A percentile compares a stretch with the other conserved stretches of the same genome.
Conservation (phyloP, 2,797 vertebrate species). For the Rhinichthys osculus region DNA sequence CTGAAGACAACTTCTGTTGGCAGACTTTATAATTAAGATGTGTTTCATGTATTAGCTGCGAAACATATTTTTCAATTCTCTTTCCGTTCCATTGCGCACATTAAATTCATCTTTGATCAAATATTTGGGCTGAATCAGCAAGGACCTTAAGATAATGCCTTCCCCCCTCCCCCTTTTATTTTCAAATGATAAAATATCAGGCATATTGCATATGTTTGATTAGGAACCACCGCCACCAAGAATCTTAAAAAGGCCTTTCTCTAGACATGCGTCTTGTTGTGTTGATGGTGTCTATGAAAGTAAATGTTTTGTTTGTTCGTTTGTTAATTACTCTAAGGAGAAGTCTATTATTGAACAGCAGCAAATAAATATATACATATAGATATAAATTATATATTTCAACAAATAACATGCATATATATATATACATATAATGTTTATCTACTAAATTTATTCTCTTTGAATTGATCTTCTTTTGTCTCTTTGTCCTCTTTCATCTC, state of each 20-base stretch:
- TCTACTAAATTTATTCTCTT: conserved; percentile 79
- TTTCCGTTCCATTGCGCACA: conserved; percentile 39
- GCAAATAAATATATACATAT: conserved; percentile 73
- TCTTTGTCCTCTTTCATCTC: conserved; percentile 70
- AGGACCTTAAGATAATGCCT: conserved; percentile 35
- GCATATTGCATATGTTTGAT: conserved; percentile 42
- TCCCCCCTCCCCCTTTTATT: conserved; percentile 36
- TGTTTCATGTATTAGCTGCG: conserved; percentile 52
- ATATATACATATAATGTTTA: conserved; percentile 80
- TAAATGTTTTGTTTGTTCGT: conserved; percentile 68
- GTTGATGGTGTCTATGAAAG: conserved; percentile 76
- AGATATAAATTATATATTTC: conserved; percentile 78
- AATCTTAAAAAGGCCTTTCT: conserved; percentile 48
- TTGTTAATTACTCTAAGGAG: conserved; percentile 70
- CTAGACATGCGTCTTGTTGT: conserved; percentile 73
- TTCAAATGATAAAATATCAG: conserved; percentile 53
- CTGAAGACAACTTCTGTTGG: conserved; percentile 60
- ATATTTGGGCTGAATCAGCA: conserved; percentile 37
- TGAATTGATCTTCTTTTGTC: conserved; percentile 77
- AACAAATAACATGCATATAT: conserved; percentile 70
- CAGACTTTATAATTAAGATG: conserved; percentile 59
- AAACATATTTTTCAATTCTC: conserved; percentile 46
- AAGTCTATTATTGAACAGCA: conserved; percentile 74
- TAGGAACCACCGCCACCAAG: conserved; percentile 54
- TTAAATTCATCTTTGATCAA: conserved; percentile 38